Evolutionary conservation across 2,888 invertebrate species (phyloP), one percentile per base, ranked within the genome.

Genomic region (Drosophila koepferae): DNA sequence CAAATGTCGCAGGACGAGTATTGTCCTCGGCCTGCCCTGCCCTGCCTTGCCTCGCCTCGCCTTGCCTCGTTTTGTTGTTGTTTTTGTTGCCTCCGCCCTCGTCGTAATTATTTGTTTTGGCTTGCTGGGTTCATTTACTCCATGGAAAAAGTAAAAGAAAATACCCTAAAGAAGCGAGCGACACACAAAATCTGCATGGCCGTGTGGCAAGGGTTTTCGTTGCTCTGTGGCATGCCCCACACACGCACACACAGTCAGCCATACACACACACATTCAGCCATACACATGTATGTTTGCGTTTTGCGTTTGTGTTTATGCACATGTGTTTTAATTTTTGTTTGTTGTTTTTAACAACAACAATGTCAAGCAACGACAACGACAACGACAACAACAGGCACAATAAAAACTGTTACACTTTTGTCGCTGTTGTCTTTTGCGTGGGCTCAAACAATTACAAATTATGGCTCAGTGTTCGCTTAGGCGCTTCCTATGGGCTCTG

Each of bases 401-500:
- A 61, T 67, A 67, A 71, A 80, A 80, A 80, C 79, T 80, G 79
- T 80, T 80, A 80, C 80, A 80, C 77, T 80, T 74, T 74, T 68
- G 65, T 72, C 60, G 59, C 64, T 73, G 83, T 80, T 86, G 80
- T 75, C 77, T 79, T 63, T 72, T 76, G 77, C 87, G 81, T 82
- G 85, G 89, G 89, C 77, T 89, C 89, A 89, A 86, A 81, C 89
- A 85, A 87, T 83, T 86, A 88, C 88, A 80, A 88, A 86, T 86
- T 86, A 86, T 86, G 88, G 72, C 84, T 77, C 82, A 77, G 65
- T 69, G 77, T 59, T 38, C 54, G 70, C 55, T 51, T 56, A 56
- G 70, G 51, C 54, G 71, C 66, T 67, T 65, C 67, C 66, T 53
- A 23, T n/a, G 54, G 38, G 9, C 23, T 38, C 18, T 14, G 14